Base-by-base conservation (phyloP, 23 tunicate species). In the Clavelina lepadiformis region DNA sequence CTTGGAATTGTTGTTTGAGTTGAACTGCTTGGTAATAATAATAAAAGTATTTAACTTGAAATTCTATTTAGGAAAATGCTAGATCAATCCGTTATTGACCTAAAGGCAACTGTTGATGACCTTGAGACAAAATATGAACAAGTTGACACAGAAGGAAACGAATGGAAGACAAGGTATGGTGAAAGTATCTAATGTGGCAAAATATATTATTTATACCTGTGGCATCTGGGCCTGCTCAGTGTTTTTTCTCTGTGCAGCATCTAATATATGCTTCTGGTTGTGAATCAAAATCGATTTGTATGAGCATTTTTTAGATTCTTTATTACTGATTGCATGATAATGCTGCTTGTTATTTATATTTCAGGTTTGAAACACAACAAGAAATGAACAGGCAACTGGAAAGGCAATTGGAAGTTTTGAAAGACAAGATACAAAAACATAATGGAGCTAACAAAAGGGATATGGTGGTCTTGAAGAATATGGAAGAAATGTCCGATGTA, bases 141-240 rank as follows among this genome's bases (percentile, higher is more conserved):
- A 63, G 24, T 86, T 0, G 84, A 86, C 50, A 34, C 63, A 0
- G 95, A 86, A 57, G 95, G 85, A 46, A 78, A 63, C 66, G 95
- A 86, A 51, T 86, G 95, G 95, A 71, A 78, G 35, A 77, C 84
- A 21, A 82, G 91, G 91, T 74, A 30, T n/a, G n/a, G n/a, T n/a
- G n/a, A n/a, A n/a, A n/a, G n/a, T n/a, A n/a, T n/a, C n/a, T n/a
- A n/a, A n/a, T n/a, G n/a, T n/a, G n/a, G n/a, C n/a, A n/a, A n/a
- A n/a, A n/a, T n/a, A n/a, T n/a, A n/a, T n/a, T n/a, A n/a, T n/a
- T n/a, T n/a, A n/a, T n/a, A n/a, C n/a, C n/a, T n/a, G n/a, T n/a
- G n/a, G n/a, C n/a, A n/a, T n/a, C n/a, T n/a, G n/a, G n/a, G n/a
- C n/a, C n/a, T n/a, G n/a, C n/a, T n/a, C n/a, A n/a, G n/a, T n/a